Evolutionary conservation across 2,888 invertebrate genomes (phyloP).

Genomic region (Spisula subtruncata): DNA sequence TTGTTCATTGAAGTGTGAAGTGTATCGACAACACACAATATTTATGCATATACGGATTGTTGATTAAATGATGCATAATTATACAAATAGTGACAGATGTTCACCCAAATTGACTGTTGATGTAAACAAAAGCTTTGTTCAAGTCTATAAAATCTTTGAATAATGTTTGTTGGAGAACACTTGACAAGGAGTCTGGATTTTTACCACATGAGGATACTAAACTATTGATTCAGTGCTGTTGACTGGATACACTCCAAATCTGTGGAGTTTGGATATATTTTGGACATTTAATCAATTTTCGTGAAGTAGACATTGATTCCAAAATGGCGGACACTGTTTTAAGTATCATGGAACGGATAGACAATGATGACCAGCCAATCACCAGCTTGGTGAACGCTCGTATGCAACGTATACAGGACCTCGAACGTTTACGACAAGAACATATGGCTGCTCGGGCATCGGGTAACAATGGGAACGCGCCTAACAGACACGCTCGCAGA

Average conservation of each 20-base stretch:
- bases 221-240: not conserved
- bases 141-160: not conserved
- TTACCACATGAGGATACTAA: not conserved
- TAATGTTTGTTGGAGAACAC: not conserved
- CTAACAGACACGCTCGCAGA: conserved; percentile 42
- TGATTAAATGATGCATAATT: conserved; percentile 1
- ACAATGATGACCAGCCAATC: conserved; percentile 21
- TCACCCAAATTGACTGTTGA: not conserved
- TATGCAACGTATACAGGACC: conserved; percentile 67
- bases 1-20: not conserved
- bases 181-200: not conserved
- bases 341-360: conserved; percentile 9
- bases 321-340: conserved; percentile 7
- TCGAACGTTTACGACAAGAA: conserved; percentile 63
- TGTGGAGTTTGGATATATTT: not conserved
- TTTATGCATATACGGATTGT: not conserved
- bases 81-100: conserved; percentile 34
- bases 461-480: not conserved
- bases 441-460: conserved; percentile 22
- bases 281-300: not conserved
- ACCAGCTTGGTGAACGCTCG: conserved; percentile 54
- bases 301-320: not conserved
- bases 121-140: conserved; percentile 35
- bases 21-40: conserved; percentile 8
- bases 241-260: not conserved